Percentiles rank a stretch among this genome's conserved stretches.
Conservation (phyloP, 2,113 vertebrate species). For the Hemibagrus wyckioides region DNA sequence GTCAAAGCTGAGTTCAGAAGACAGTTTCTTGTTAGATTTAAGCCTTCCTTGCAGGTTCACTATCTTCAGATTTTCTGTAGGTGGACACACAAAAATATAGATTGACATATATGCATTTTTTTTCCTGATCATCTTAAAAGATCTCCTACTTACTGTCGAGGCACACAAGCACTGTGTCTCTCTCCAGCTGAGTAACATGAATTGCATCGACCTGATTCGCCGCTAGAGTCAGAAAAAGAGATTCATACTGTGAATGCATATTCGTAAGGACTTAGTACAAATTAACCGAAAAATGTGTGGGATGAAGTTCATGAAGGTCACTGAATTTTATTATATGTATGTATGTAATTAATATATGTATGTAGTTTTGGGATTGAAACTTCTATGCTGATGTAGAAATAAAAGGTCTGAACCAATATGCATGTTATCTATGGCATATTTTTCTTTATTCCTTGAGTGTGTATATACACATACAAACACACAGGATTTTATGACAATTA, state of each 20-base stretch:
- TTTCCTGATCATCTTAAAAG: background rate
- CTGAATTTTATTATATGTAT: background rate
- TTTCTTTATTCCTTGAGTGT: background rate
- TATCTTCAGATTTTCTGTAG: constrained; percentile 94
- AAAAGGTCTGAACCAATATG: background rate
- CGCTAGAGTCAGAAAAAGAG: constrained; percentile 63
- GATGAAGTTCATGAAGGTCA: background rate
- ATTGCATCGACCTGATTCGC: constrained; percentile 91
- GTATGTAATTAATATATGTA: background rate
- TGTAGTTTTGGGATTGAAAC: background rate
- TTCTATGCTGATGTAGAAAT: background rate
- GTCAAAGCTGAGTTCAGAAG: constrained; percentile 96
- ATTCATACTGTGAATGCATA: background rate
- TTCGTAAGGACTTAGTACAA: background rate
- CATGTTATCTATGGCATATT: background rate
- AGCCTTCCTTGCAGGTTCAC: constrained; percentile 95
- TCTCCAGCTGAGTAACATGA: constrained; percentile 95
- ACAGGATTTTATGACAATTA: too few relatives aligned
- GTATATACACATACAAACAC: background rate
- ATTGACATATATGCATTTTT: background rate
- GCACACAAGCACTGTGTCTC: constrained; percentile 96
- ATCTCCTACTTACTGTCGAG: constrained; percentile 87
- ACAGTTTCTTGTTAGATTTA: constrained; percentile 97
- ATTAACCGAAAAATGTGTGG: background rate
- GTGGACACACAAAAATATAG: constrained; percentile 6